Percentiles rank a stretch among this genome's conserved stretches.
These are phyloP conservation scores for Molothrus aeneus DNA, from an alignment of 2,797 vertebrate species.

Conservation along the genomic window DNA sequence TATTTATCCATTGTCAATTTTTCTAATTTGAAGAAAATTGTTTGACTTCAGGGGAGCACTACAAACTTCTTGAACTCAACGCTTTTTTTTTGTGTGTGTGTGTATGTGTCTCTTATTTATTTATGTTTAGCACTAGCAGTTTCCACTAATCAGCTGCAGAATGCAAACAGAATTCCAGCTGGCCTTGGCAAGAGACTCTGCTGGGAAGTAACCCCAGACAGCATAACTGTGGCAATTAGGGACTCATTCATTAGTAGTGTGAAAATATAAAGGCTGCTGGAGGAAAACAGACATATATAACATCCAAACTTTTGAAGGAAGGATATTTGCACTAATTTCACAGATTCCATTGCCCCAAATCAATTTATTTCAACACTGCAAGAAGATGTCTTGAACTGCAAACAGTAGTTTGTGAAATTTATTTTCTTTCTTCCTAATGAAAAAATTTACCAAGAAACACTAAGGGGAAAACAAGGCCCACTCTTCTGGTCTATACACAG, in stretches of 20 bases:
- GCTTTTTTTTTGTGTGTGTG: not conserved
- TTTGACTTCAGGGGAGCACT: slow-evolving; percentile 24
- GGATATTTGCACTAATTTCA: not conserved
- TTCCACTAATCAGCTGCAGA: slow-evolving; percentile 42
- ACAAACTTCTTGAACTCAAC: not conserved
- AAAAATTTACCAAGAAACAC: not conserved
- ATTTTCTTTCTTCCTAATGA: not conserved
- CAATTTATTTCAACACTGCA: not conserved
- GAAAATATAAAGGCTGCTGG: slow-evolving; percentile 24
- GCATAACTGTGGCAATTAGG: slow-evolving; percentile 23
- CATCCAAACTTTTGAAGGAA: slow-evolving; percentile 9
- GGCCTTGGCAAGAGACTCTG: slow-evolving; percentile 25
- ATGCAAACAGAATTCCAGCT: slow-evolving; percentile 36
- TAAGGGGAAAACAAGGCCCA: not conserved
- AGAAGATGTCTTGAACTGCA: not conserved
- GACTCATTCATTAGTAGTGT: slow-evolving; percentile 44
- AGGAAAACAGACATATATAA: slow-evolving; percentile 1
- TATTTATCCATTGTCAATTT: slow-evolving; percentile 38
- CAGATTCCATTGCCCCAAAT: not conserved
- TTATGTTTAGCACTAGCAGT: slow-evolving; percentile 47
- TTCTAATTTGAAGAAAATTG: slow-evolving; percentile 48
- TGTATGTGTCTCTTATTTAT: not conserved
- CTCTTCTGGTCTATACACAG: not conserved
- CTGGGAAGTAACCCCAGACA: slow-evolving; percentile 38
- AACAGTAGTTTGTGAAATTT: not conserved